phyloP scores from a whole-genome alignment of 2,888 invertebrate genomes.

The Cosmopolites sordidus region DNA sequence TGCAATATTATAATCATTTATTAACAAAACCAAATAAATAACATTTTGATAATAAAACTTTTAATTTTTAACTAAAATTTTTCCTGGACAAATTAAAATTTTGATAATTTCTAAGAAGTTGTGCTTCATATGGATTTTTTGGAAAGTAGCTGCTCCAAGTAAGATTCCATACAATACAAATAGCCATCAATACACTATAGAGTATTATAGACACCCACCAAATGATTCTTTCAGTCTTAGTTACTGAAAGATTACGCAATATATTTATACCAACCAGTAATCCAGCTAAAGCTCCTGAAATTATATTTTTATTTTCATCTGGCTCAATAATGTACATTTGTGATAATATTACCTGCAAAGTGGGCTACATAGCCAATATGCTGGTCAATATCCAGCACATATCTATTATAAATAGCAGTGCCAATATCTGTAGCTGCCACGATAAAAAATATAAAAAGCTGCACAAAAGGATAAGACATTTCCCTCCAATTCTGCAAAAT shows the following conservation, averaged over 20 bases:
- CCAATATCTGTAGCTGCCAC: slow-evolving; percentile 82
- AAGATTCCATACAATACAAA: slow-evolving; percentile 42
- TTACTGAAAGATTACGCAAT: slow-evolving; percentile 59
- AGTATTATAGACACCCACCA: slow-evolving; percentile 69
- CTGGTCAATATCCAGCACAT: slow-evolving; percentile 63
- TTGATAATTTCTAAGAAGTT: slow-evolving; percentile 9
- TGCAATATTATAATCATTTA: no score
- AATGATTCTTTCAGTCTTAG: slow-evolving; percentile 57
- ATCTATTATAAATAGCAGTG: slow-evolving; percentile 85
- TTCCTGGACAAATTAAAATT: slow-evolving; percentile 10
- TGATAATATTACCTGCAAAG: slow-evolving; percentile 38
- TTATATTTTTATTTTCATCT: no score
- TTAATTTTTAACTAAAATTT: neutral
- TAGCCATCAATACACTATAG: slow-evolving; percentile 66
- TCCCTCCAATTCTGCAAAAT: slow-evolving; percentile 83
- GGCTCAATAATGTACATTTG: no score
- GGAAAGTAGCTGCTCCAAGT: slow-evolving; percentile 34
- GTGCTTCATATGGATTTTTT: slow-evolving; percentile 9
- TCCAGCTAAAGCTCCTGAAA: slow-evolving; percentile 74
- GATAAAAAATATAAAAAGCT: slow-evolving; percentile 76
- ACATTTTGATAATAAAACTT: no score
- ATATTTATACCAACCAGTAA: slow-evolving; percentile 62
- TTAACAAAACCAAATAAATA: no score
- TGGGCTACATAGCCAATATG: slow-evolving; percentile 94
- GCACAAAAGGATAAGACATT: slow-evolving; percentile 90